phyloP scores from a whole-genome alignment of 2,797 vertebrate genomes.

The Holocentrus rufus region DNA sequence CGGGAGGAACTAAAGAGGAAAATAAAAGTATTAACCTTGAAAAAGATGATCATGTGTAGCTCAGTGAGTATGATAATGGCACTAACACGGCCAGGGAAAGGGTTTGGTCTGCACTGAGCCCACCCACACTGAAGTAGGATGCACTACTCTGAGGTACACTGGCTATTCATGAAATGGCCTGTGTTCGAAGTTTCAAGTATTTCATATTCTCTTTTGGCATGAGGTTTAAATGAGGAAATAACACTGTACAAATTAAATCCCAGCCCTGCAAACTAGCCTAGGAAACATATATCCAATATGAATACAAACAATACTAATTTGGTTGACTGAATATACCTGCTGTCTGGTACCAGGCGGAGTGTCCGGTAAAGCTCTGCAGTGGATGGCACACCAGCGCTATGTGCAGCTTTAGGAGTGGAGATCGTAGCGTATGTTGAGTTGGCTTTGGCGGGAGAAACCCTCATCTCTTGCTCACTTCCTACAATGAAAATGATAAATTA shows the following conservation, averaged over 20 bases:
- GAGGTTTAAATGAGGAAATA: not conserved
- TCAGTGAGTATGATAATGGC: not conserved
- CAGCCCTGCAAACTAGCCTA: not conserved
- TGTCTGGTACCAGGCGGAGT: conserved; percentile 77
- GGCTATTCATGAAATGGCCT: too few species aligned
- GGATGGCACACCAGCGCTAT: conserved; percentile 68
- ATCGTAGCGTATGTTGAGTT: conserved; percentile 60
- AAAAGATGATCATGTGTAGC: not conserved
- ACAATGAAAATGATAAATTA: conserved; percentile 1
- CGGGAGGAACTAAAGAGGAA: conserved; percentile 62
- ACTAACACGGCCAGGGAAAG: not conserved
- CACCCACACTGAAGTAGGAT: not conserved
- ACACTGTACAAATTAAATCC: not conserved
- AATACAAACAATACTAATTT: not conserved
- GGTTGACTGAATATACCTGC: conserved; percentile 67
- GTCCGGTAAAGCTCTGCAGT: conserved; percentile 81
- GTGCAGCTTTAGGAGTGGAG: conserved; percentile 74
- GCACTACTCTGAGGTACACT: not conserved
- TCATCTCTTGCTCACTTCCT: conserved; percentile 82
- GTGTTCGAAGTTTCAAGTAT: not conserved
- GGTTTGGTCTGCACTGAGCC: not conserved
- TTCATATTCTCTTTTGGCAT: not conserved
- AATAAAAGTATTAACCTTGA: not conserved
- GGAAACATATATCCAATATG: not conserved
- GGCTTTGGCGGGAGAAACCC: conserved; percentile 66